Evolutionary conservation across 2,113 vertebrate species (phyloP), one percentile per base, ranked within the genome.

Genomic region (Micronycteris hirsuta): DNA sequence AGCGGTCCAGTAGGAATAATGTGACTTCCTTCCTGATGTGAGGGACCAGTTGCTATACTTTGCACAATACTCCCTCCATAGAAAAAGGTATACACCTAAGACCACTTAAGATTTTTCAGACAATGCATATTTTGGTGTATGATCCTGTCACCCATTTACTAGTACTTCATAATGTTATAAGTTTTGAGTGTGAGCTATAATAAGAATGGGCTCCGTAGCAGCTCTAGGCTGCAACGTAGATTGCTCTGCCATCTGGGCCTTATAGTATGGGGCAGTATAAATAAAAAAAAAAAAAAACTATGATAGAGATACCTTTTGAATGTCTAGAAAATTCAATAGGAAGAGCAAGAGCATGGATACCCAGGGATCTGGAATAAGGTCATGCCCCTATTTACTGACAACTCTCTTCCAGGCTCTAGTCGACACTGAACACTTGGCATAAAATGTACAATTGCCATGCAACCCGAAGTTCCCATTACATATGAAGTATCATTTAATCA

Each of bases 261-360:
- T 67, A 82, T 88, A 38, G 54, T 38, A 49, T 19, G n/a, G 65
- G 16, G 56, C 15, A 56, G 70, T 96, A 86, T 19, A 83, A 73
- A 92, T 54, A 74, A 95, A 86, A 86, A 83, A 73, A 92, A 47
- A 74, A 95, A 86, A 86, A 43, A 54, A 85, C 26, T 77, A 31
- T 28, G 67, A 65, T 28, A 47, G 65, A 89, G 33, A 88, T 56
- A 26, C 15, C 70, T 67, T 77, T 76, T 33, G 33, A 67, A 31
- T 58, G 28, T 81, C 16, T 86, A 45, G 67, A 41, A 96, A 86
- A 86, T 31, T 33, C 41, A 93, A 5, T 52, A 82, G 17, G n/a
- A 94, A 95, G 86, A 93, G 61, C 77, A 92, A n/a, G 36, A 94
- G 63, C 36, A 3, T 7, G 52, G 49, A 58, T 83, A 22, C 43